A percentile compares a stretch with the other conserved stretches of the same genome.
These are phyloP conservation scores for Cataglyphis altisquamis DNA, from an alignment of 2,888 invertebrate genomes.

Conservation along the genomic window DNA sequence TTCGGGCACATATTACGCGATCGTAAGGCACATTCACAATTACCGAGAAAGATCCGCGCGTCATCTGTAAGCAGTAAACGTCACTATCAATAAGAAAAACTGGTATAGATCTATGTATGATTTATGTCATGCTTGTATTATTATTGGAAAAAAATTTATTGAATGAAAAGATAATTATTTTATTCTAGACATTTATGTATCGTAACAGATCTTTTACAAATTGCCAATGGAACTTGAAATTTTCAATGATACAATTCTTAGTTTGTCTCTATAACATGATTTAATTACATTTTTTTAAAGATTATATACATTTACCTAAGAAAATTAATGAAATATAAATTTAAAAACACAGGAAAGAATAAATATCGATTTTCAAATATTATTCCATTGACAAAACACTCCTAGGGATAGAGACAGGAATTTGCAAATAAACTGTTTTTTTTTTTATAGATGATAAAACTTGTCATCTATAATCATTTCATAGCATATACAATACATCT, in stretches of 20 bases:
- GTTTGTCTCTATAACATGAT: neutral
- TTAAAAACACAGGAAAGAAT: neutral
- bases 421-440: neutral
- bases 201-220: neutral
- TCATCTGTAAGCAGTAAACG: neutral
- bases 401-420: neutral
- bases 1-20: conserved; percentile 5
- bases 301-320: too few relatives aligned
- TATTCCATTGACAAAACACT: neutral
- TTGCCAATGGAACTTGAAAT: neutral
- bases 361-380: neutral
- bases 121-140: neutral
- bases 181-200: neutral
- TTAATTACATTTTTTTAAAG: neutral
- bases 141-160: too few relatives aligned
- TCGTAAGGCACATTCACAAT: conserved; percentile 10
- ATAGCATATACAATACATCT: neutral
- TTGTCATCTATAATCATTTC: neutral
- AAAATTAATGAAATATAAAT: neutral
- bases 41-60: neutral
- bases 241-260: neutral
- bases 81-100: neutral
- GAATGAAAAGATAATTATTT: neutral
- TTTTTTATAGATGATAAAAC: neutral
- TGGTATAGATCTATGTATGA: neutral